Percentiles rank a stretch among this genome's conserved stretches.
Conservation (phyloP, 2,113 vertebrate genomes). For the Coptodon rendalli region DNA sequence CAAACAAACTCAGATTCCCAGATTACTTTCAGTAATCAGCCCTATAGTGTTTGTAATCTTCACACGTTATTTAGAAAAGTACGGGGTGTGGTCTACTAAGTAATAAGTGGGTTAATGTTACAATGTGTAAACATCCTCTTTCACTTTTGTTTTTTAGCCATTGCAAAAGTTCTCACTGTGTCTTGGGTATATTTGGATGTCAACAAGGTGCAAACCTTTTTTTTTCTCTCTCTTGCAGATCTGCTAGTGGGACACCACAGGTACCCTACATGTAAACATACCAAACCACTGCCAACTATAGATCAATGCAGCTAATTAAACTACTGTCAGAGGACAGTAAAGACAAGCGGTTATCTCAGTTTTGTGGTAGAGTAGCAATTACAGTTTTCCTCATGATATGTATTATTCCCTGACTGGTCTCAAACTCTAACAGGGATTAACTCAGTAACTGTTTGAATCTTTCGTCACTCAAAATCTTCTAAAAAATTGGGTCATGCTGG, state of each 20-base stretch:
- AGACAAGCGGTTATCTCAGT: not conserved
- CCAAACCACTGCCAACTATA: not conserved
- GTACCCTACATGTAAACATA: not conserved
- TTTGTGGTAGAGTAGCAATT: not conserved
- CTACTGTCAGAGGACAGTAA: not conserved
- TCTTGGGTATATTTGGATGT: not conserved
- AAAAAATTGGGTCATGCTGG: not conserved
- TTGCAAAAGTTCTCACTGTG: not conserved
- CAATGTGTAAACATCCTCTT: not conserved
- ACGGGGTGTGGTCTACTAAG: not conserved
- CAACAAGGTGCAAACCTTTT: not conserved
- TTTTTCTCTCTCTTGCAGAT: not conserved
- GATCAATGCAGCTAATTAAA: not conserved
- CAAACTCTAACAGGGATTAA: not conserved
- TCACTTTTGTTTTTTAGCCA: conserved; percentile 17
- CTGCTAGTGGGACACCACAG: not conserved
- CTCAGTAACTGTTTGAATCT: not conserved
- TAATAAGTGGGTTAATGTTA: not conserved
- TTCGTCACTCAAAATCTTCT: not conserved
- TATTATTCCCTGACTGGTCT: not conserved
- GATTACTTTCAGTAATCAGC: not conserved
- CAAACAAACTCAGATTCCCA: not conserved
- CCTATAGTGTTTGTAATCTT: not conserved
- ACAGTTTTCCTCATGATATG: not conserved
- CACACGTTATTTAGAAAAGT: not conserved